A percentile compares a stretch with the other conserved stretches of the same genome.
Evolutionary conservation across 2,113 vertebrate species (phyloP).

Genomic region (Miniopterus natalensis): DNA sequence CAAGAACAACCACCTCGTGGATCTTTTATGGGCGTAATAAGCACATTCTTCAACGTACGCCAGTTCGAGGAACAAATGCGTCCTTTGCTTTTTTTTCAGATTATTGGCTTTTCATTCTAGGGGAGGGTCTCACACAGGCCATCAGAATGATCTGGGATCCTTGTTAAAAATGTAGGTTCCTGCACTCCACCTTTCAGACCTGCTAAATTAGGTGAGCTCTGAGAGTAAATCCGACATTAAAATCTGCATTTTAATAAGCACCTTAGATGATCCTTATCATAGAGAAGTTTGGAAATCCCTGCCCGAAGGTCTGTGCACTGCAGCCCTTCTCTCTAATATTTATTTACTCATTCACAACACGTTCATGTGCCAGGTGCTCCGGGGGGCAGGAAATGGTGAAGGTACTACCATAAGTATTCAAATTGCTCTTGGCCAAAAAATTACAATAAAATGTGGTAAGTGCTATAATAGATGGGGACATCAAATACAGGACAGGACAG

Average conservation of each 20-base stretch:
- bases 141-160: background rate
- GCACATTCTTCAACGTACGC: background rate
- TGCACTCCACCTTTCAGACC: background rate
- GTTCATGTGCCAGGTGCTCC: background rate
- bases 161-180: slow-evolving; percentile 14
- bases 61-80: background rate
- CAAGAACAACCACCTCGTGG: slow-evolving; percentile 14
- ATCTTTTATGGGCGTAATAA: background rate
- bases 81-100: background rate
- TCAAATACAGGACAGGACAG: background rate
- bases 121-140: background rate
- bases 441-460: background rate
- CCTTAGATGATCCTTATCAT: background rate
- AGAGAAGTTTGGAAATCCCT: background rate
- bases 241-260: slow-evolving; percentile 26
- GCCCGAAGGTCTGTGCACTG: background rate
- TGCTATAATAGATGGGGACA: background rate
- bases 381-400: background rate
- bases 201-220: background rate
- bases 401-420: background rate
- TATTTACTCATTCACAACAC: background rate
- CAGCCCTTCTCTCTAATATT: slow-evolving; percentile 5
- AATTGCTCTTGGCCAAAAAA: background rate
- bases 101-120: slow-evolving; percentile 27
- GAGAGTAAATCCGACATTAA: background rate